phyloP scores from a whole-genome alignment of 2,113 vertebrate genomes.

The Erpornis zantholeuca region DNA sequence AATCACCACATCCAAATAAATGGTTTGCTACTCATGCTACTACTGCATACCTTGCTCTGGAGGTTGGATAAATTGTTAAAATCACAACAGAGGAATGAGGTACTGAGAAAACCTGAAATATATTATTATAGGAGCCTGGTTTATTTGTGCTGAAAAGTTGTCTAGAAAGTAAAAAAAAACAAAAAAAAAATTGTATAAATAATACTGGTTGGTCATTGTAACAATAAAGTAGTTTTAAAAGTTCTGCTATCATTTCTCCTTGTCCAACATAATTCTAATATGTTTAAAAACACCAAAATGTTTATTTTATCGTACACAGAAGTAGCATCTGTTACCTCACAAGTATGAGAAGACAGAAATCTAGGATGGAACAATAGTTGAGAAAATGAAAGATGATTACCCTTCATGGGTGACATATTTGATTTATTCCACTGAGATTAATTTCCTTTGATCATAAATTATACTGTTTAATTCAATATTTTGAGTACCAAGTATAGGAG shows the following conservation, averaged over 20 bases:
- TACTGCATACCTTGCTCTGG: neutral
- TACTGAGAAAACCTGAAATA: neutral
- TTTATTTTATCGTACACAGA: neutral
- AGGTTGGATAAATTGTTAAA: neutral
- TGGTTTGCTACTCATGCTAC: neutral
- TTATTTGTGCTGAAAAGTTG: slow-evolving; percentile 14
- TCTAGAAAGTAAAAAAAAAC: neutral
- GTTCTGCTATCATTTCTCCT: neutral
- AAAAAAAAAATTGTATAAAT: neutral
- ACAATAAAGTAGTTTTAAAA: neutral
- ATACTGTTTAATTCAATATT: slow-evolving; percentile 67
- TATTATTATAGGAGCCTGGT: neutral
- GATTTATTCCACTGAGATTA: slow-evolving; percentile 69
- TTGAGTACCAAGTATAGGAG: slow-evolving; percentile 42
- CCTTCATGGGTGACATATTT: slow-evolving; percentile 68
- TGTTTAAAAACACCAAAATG: neutral
- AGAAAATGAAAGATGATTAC: slow-evolving; percentile 67
- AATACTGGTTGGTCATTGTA: neutral
- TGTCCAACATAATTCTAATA: neutral
- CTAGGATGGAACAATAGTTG: neutral
- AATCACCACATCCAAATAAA: neutral
- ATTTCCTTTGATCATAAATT: slow-evolving; percentile 70
- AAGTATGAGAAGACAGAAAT: slow-evolving; percentile 8
- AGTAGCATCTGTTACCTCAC: slow-evolving; percentile 15
- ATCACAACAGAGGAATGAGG: neutral